Percentiles rank a stretch among this genome's conserved stretches.
Conservation (phyloP, 2,113 vertebrate species). For the Enhydra lutris region DNA sequence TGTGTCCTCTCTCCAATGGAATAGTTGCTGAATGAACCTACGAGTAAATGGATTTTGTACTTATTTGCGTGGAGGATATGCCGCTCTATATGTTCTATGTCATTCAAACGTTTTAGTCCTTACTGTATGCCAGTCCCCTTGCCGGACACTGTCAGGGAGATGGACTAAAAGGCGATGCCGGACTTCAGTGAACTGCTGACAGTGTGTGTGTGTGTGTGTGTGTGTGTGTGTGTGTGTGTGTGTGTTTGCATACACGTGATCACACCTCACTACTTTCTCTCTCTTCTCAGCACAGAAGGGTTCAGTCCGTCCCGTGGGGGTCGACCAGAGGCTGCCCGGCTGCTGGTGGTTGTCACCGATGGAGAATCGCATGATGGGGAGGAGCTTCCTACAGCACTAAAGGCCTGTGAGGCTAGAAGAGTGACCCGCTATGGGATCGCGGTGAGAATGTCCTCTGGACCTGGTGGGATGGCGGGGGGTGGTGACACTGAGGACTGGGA, state of each 20-base stretch:
- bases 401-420: conserved; percentile 89
- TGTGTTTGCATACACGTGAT: neutral
- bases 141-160: neutral
- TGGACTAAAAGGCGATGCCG: neutral
- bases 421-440: conserved; percentile 94
- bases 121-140: neutral
- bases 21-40: neutral
- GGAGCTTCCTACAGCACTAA: conserved; percentile 88
- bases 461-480: neutral
- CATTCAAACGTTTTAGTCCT: neutral
- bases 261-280: neutral
- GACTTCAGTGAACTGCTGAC: neutral
- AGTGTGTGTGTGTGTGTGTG: too few relatives aligned
- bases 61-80: neutral
- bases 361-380: conserved; percentile 97
- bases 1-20: neutral
- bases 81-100: neutral
- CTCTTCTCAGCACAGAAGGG: conserved; percentile 88
- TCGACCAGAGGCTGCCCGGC: conserved; percentile 88
- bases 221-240: neutral
- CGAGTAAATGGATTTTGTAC: neutral
- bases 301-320: conserved; percentile 88
- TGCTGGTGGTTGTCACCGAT: conserved; percentile 97
- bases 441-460: conserved; percentile 79
- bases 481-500: neutral